Base-by-base conservation (phyloP, 2,888 invertebrate genomes). In the Ectropis crepuscularia region DNA sequence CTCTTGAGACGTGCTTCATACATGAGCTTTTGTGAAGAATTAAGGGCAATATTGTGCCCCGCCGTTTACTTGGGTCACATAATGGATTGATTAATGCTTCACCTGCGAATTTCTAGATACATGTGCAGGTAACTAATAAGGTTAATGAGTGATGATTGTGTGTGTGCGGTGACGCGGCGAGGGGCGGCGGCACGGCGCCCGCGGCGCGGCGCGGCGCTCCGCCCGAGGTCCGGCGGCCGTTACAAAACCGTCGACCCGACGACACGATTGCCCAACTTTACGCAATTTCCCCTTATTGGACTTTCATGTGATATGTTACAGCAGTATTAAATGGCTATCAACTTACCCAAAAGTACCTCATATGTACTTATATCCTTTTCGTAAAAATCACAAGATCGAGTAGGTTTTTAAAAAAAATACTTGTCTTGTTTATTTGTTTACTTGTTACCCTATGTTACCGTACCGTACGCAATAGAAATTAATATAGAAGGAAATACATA, bases 281-380 rank as follows among this genome's bases (percentile, higher is more conserved):
- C 83, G 85, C 83, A 88, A 87, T 79, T 81, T 87, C 86, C 83
- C 83, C 83, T 84, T 85, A 84, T 82, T 81, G 77, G 82, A 81
- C 81, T 83, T 83, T 85, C 80, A 78, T 81, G 74, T 73, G 74
- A 77, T 74, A 70, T 76, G 74, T 81, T 78, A 64, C 49, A 59
- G 47, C 6, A 42, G 38, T 57, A 54, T 49, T 63, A 48, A 43
- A 53, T 55, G 43, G 11, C 49, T 47, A 5, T 37, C 41, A 41
- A 10, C 12, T 7, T 28, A 47, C 47, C 47, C 6, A 28, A 28
- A 28, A 28, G 16, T 28, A 28, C 16, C 16, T 28, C 16, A 4
- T 28, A 28, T 28, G 1, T 28, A 28, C 4, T 28, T 28, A 28
- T 12, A 39, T 39, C 39, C 16, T 51, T 51, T 16, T 41, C 10